phyloP scores from a whole-genome alignment of 2,113 vertebrate species.

The Centropus bengalensis region DNA sequence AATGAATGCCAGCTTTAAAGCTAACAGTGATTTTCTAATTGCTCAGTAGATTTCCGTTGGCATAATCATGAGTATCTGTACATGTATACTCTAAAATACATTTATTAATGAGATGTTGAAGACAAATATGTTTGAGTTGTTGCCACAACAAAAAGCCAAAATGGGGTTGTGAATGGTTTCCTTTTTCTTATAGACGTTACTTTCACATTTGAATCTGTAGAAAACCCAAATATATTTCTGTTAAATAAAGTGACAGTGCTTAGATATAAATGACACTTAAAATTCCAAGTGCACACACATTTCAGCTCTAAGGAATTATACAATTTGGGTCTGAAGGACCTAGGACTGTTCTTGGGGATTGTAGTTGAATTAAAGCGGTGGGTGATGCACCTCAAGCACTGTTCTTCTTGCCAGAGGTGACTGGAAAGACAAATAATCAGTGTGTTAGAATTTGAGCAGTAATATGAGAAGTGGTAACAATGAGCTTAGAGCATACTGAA shows the following conservation, averaged over 20 bases:
- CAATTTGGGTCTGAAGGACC: neutral
- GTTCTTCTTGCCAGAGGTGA: neutral
- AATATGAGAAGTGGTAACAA: neutral
- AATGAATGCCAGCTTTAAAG: neutral
- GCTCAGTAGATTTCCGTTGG: neutral
- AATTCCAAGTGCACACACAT: neutral
- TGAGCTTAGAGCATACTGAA: neutral
- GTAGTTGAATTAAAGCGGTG: neutral
- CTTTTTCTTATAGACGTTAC: neutral
- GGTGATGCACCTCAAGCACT: neutral
- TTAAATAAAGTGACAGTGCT: neutral
- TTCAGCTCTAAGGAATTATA: neutral
- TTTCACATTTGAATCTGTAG: neutral
- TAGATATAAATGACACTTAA: neutral
- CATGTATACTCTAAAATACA: neutral
- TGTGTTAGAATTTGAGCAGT: neutral
- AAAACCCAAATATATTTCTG: neutral
- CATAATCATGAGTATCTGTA: neutral
- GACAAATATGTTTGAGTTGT: neutral
- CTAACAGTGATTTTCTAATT: neutral
- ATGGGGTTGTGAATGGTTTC: neutral
- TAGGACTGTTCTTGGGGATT: neutral
- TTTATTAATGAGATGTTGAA: neutral
- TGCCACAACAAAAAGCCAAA: neutral
- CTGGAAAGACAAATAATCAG: neutral